Percentiles rank a stretch among this genome's conserved stretches.
phyloP scores from a whole-genome alignment of 1,140 invertebrate genomes.

The Heliconius nattereri region DNA sequence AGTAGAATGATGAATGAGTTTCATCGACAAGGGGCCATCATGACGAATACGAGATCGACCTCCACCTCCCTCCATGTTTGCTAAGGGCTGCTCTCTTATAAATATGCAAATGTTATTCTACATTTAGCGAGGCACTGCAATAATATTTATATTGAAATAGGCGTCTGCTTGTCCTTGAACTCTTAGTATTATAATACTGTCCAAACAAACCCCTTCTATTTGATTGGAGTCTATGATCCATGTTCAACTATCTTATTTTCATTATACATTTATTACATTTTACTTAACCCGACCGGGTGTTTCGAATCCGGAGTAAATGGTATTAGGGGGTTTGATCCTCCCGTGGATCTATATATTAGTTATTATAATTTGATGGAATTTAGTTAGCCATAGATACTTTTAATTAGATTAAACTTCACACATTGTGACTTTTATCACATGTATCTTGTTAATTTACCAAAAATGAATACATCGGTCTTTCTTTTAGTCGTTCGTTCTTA shows the following conservation, averaged over 20 bases:
- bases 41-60: conserved; percentile 64
- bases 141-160: conserved; percentile 77
- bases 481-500: background rate
- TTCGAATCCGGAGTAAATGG: background rate
- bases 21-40: conserved; percentile 63
- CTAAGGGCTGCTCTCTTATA: conserved; percentile 68
- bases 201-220: conserved; percentile 66
- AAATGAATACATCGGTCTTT: background rate
- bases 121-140: conserved; percentile 72
- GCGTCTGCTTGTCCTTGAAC: conserved; percentile 69
- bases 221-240: conserved; percentile 52
- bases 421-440: background rate
- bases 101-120: conserved; percentile 76
- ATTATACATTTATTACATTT: conserved; percentile 17
- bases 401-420: background rate
- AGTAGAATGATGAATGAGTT: conserved; percentile 21
- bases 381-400: background rate
- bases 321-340: conserved; percentile 1
- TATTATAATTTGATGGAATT: background rate
- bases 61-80: conserved; percentile 64
- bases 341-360: background rate
- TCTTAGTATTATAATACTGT: conserved; percentile 67
- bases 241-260: conserved; percentile 41
- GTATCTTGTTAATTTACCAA: background rate
- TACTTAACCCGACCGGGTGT: conserved; percentile 8